Evolutionary conservation across 2,113 vertebrate genomes (phyloP), one percentile per base, ranked within the genome.

Genomic region (Eubucco bourcierii): DNA sequence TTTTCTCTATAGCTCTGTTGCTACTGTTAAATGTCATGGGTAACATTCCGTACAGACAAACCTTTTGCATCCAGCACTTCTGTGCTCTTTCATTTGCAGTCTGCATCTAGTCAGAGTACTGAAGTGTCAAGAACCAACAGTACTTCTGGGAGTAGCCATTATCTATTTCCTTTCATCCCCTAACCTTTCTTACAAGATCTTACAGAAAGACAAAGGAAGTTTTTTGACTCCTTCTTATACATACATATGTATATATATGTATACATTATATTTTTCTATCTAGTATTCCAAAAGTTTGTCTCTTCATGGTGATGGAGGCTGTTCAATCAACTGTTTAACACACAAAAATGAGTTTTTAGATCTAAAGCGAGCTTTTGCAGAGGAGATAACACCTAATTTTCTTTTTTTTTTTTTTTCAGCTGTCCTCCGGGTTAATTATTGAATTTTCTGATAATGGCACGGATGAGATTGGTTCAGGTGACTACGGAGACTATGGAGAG

Each of bases 371-470:
- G 50, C 50, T 52, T 76, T 80, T 60, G 33, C 39, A 67, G 64
- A 68, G 4, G 11, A 73, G 9, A 13, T 58, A 85, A 91, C 7
- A 37, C 59, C n/a, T 95, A 50, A 82, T 29, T 50, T 55, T 91
- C 89, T 60, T 77, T 12, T 33, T 87, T 50, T 4, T 25, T 29
- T 65, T 73, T 88, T 94, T 96, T 53, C 77, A 98, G 98, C 84
- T 97, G 97, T 78, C 96, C 70, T 78, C 95, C 9, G 67, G 95
- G 39, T 28, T 97, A 55, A 96, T 93, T 52, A 94, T 97, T 71
- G 80, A 95, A 33, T 39, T 97, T 71, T 60, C 96, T 31, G 98
- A 98, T 50, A 99, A 99, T 41, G 97, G 96, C 71, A 95, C 82
- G 0, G 98, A 98, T 77, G 96, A 96, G 68, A 95, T 96, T 85